These are phyloP conservation scores for Cariama cristata DNA, from an alignment of 2,113 vertebrate genomes.

Conservation along the genomic window DNA sequence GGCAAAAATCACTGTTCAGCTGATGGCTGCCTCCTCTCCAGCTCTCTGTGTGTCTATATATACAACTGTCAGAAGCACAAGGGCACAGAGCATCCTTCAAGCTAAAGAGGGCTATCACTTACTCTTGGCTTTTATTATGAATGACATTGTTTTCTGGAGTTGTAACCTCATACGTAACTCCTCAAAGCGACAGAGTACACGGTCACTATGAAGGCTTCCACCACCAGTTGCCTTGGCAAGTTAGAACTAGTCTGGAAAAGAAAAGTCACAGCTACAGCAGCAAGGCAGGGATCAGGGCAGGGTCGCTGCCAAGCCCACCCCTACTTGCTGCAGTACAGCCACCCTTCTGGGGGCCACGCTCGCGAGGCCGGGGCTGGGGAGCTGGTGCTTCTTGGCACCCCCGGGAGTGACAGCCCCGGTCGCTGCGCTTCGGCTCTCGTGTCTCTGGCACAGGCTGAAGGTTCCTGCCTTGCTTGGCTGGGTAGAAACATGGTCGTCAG, in stretches of 20 bases:
- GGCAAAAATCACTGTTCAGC: neutral
- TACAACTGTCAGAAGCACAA: neutral
- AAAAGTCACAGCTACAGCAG: neutral
- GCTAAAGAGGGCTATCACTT: neutral
- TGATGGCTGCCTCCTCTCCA: neutral
- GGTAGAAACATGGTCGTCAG: neutral
- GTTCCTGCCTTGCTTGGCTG: neutral
- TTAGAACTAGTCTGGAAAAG: neutral
- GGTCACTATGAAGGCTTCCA: neutral
- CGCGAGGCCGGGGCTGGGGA: rapidly evolving
- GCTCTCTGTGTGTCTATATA: neutral
- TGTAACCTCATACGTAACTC: neutral
- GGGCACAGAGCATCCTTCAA: neutral
- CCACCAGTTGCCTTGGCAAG: neutral
- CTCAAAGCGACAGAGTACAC: neutral
- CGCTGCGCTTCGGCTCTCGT: rapidly evolving
- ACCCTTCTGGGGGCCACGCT: rapidly evolving
- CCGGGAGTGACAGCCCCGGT: neutral
- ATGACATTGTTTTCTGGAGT: neutral
- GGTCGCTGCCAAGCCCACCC: neutral
- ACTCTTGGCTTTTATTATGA: neutral
- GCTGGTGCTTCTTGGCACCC: neutral
- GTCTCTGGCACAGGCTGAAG: neutral
- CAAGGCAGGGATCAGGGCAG: neutral
- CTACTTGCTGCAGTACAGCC: rapidly evolving